phyloP scores from a whole-genome alignment of 2,797 vertebrate species.

The Mallotus villosus region DNA sequence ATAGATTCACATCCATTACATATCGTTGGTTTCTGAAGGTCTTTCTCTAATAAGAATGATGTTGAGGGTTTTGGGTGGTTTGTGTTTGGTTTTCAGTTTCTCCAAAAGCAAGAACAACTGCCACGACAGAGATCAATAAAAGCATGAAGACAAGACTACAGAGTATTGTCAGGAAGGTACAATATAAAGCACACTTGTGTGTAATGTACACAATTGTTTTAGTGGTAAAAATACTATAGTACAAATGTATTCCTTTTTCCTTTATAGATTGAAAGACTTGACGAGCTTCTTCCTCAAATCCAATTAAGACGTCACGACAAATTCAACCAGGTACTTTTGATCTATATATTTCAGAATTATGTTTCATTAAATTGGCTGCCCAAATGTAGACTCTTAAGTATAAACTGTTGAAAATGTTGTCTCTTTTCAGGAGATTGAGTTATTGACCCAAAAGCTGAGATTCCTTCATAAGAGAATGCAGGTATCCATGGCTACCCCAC shows the following conservation, averaged over 20 bases:
- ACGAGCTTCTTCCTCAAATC: slow-evolving; percentile 74
- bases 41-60: not conserved
- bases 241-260: not conserved
- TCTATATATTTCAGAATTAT: not conserved
- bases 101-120: slow-evolving; percentile 65
- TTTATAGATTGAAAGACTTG: slow-evolving; percentile 74
- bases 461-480: slow-evolving; percentile 79
- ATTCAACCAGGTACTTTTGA: slow-evolving; percentile 65
- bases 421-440: slow-evolving; percentile 69
- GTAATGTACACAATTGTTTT: not conserved
- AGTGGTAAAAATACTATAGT: not conserved
- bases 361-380: not conserved
- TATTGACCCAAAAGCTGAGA: slow-evolving; percentile 73
- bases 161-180: slow-evolving; percentile 66
- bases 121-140: slow-evolving; percentile 70
- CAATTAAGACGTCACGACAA: slow-evolving; percentile 70
- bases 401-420: slow-evolving; percentile 1
- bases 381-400: not conserved
- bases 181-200: slow-evolving; percentile 3
- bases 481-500: slow-evolving; percentile 47
- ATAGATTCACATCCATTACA: slow-evolving; percentile 21
- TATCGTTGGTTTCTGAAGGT: not conserved
- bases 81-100: slow-evolving; percentile 51
- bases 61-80: not conserved
- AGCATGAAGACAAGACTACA: slow-evolving; percentile 72